Percentiles rank a stretch among this genome's conserved stretches.
Conservation (phyloP, 2,888 invertebrate genomes). For the Machimus atricapillus region DNA sequence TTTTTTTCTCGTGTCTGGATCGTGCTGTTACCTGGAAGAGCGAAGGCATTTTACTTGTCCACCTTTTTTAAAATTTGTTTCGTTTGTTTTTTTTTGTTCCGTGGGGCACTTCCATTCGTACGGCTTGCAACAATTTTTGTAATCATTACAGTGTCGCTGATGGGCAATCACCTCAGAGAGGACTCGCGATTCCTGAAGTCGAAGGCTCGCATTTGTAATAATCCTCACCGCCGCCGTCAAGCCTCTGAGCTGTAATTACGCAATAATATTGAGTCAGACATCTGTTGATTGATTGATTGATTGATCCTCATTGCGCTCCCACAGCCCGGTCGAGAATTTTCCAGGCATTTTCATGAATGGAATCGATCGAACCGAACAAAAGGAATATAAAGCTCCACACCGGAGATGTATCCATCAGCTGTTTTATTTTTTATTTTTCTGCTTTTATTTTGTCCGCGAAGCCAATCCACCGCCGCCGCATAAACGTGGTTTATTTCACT, state of each 20-base stretch:
- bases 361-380: neutral
- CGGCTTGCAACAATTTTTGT: constrained; percentile 30
- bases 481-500: neutral
- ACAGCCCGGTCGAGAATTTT: neutral
- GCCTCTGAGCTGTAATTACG: neutral
- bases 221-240: neutral
- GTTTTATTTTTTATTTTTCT: neutral
- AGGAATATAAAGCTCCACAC: neutral
- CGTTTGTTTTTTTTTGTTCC: neutral
- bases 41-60: constrained; percentile 5
- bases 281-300: constrained; percentile 12
- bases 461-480: neutral
- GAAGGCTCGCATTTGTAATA: neutral
- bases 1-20: constrained; percentile 20
- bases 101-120: neutral
- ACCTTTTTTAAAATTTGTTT: neutral
- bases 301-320: neutral
- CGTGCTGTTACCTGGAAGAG: constrained; percentile 34
- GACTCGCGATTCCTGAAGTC: neutral
- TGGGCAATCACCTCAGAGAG: constrained; percentile 27
- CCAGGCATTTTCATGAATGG: constrained; percentile 30
- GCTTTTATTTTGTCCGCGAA: neutral
- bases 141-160: constrained; percentile 33
- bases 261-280: constrained; percentile 13
- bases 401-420: neutral